phyloP scores from a whole-genome alignment of 53 echinoderm and acorn worm species.

The Holothuria scabra region DNA sequence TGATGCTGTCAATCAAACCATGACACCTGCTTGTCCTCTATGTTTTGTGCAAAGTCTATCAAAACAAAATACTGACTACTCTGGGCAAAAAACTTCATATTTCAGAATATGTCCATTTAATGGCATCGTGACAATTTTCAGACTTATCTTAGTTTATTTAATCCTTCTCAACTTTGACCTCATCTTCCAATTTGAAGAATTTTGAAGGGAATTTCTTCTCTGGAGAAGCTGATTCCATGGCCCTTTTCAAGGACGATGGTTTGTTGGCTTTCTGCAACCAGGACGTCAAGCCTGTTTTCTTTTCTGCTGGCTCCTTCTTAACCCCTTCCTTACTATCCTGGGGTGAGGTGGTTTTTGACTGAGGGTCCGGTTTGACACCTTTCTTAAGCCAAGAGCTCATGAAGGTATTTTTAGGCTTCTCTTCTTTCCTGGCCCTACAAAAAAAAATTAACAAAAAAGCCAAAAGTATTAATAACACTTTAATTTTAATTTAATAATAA shows the following conservation, averaged over 20 bases:
- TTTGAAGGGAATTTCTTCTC: slow-evolving; percentile 19
- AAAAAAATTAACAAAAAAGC: too few species aligned
- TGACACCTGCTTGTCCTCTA: too few species aligned
- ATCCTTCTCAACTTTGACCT: not conserved
- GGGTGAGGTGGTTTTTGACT: not conserved
- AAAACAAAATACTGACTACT: too few species aligned
- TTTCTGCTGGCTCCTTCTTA: slow-evolving; percentile 6
- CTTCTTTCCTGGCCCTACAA: not conserved
- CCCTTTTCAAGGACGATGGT: slow-evolving; percentile 26
- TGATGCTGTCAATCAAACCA: too few species aligned
- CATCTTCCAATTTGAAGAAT: not conserved
- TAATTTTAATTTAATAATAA: too few species aligned
- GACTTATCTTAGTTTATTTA: too few species aligned
- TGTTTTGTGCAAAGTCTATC: too few species aligned
- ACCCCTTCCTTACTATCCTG: slow-evolving; percentile 5
- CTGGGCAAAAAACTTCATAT: too few species aligned
- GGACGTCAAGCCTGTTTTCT: slow-evolving; percentile 41
- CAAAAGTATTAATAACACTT: too few species aligned
- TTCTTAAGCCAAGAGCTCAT: slow-evolving; percentile 38
- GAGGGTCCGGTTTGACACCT: not conserved
- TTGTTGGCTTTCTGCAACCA: slow-evolving; percentile 46
- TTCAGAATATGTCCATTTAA: too few species aligned
- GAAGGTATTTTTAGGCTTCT: slow-evolving; percentile 14
- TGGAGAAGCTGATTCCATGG: slow-evolving; percentile 30
- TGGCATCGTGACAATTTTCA: too few species aligned